Evolutionary conservation across 2,113 vertebrate species (phyloP).

Genomic region (Eolophus roseicapilla): DNA sequence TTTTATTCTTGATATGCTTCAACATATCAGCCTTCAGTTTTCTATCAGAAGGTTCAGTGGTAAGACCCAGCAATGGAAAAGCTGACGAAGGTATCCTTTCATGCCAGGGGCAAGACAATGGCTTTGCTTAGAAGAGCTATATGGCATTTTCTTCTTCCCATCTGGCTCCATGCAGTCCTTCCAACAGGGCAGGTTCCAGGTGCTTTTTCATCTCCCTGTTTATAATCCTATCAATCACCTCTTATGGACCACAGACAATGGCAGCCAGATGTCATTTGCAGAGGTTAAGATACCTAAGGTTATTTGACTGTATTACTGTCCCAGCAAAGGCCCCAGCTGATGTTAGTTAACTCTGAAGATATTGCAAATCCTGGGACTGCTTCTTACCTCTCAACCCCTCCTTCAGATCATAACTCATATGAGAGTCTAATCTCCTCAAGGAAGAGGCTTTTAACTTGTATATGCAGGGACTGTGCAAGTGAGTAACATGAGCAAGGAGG

Average conservation of each 20-base stretch:
- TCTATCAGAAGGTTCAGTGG: neutral
- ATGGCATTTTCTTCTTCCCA: neutral
- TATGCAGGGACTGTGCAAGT: neutral
- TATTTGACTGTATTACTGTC: neutral
- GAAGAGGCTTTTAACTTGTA: neutral
- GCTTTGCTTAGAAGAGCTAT: neutral
- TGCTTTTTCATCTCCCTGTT: neutral
- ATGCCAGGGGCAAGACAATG: fast-evolving
- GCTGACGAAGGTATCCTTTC: neutral
- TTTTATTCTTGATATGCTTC: neutral
- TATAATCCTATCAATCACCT: neutral
- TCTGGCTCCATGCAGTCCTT: neutral
- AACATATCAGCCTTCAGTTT: neutral
- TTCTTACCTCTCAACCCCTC: neutral
- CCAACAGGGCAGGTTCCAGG: fast-evolving
- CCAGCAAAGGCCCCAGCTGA: neutral
- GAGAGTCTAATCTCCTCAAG: neutral
- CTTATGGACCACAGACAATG: neutral
- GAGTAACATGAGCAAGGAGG: neutral
- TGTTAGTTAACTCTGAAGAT: neutral
- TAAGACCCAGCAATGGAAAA: neutral
- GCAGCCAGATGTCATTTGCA: neutral
- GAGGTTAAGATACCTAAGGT: neutral
- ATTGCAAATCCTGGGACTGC: neutral
- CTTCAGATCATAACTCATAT: neutral